Base-by-base conservation (phyloP, 2,113 vertebrate genomes). In the Melanocharis versteri region DNA sequence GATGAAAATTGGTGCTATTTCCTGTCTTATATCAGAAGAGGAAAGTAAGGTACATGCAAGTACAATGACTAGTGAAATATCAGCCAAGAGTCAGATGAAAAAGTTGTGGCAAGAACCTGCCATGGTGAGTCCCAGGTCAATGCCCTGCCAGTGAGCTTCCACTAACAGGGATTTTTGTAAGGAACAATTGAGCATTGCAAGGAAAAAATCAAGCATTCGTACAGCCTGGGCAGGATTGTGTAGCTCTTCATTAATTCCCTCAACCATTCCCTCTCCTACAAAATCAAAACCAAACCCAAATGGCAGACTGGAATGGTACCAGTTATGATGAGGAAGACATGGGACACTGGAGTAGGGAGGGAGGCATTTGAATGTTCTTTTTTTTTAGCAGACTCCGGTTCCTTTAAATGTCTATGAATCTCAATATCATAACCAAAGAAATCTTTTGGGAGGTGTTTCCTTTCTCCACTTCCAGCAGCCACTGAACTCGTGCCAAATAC, bases 381-480 rank as follows among this genome's bases (percentile, higher is more conserved):
- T 64, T 60, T 68, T 62, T 70, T n/a, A 76, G 40, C 31, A 79
- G 40, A n/a, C 42, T 57, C 48, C 0, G 1, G 31, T 96, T 92
- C 77, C 66, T 89, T 95, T 92, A 87, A 96, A 80, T 78, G 11
- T 30, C 62, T 64, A 39, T 70, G 70, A 65, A 58, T 85, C 85
- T 90, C 68, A 84, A 3, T 47, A 45, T 58, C 33, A 77, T 21
- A 93, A 76, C 18, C 61, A 87, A 79, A 86, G 4, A 89, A 75
- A 87, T 83, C 53, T 87, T 87, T 23, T 45, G 30, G 77, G 66
- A 96, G 56, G 37, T 82, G 21, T 90, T 96, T 93, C 83, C 61
- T 92, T 94, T 87, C 56, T 71, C 48, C n/a, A 22, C 9, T 95
- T 65, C 69, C 91, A 96, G 78, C 75, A 92, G 73, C 66, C 69